Base-by-base conservation (phyloP, 2,797 vertebrate species). In the Natrix natrix region DNA sequence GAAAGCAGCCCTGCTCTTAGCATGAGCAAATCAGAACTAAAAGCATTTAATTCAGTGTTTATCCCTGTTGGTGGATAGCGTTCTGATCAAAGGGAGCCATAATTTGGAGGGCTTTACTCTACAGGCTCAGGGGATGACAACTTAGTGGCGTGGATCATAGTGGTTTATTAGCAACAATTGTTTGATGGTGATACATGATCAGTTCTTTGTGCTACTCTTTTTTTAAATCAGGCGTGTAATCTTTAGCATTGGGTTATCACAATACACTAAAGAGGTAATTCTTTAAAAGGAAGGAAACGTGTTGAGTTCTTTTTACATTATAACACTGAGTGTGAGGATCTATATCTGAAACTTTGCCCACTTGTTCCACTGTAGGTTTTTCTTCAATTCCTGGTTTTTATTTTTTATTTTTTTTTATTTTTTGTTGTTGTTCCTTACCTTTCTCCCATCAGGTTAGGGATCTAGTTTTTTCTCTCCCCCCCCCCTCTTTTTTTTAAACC, bases 251-350 rank as follows among this genome's bases (percentile, higher is more conserved):
- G 95, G 92, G 88, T 92, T 0, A 32, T 57, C 94, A 96, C 94
- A 90, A 88, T 94, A 88, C 61, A 92, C 92, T 91, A n/a, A 90
- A 95, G 95, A 94, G 57, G 60, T 94, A 88, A 92, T 83, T 83
- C 37, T 48, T 83, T 5, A 94, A 94, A 91, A 94, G 74, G 95
- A 94, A 90, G 48, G 55, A 26, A 88, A 32, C 5, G 11, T 52
- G 94, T 93, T 94, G 95, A 95, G 93, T 96, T 96, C 91, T 87
- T 89, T 63, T 95, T 96, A 94, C 91, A 74, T 91, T 95, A 96
- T 90, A 26, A 32, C 11, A 57, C 4, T 59, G 17, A 87, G 56
- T 17, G 24, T 61, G 56, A 22, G 56, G 26, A 20, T 54, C 83
- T 86, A 37, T 83, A 89, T 83, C 56, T 90, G 92, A 87, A 66